Conservation (phyloP, 2,888 invertebrate genomes). For the Papilio gigon region DNA sequence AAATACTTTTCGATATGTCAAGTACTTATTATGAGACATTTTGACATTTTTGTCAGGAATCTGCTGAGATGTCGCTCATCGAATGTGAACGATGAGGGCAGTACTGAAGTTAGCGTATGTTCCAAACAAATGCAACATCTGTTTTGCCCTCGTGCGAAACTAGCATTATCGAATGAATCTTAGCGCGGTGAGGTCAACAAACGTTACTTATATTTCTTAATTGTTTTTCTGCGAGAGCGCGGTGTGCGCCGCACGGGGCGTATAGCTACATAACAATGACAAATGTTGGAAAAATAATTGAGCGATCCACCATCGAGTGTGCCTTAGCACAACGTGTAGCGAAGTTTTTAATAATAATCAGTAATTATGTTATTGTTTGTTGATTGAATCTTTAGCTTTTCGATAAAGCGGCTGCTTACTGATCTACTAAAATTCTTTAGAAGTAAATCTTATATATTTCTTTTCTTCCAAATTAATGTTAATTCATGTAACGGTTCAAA, state of each 20-base stretch:
- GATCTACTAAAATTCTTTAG: too few relatives aligned
- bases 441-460: too few relatives aligned
- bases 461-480: too few relatives aligned
- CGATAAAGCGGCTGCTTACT: neutral
- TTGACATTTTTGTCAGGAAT: too few relatives aligned
- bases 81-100: too few relatives aligned
- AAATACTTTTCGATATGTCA: too few relatives aligned
- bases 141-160: neutral
- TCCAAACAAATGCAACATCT: too few relatives aligned
- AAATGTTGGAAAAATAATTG: constrained; percentile 20
- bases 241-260: neutral
- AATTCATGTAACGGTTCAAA: too few relatives aligned
- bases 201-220: constrained; percentile 40
- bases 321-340: constrained; percentile 6
- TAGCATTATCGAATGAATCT: constrained; percentile 9
- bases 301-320: constrained; percentile 14
- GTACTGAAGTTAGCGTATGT: too few relatives aligned
- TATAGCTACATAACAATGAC: constrained; percentile 30
- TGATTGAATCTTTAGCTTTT: neutral
- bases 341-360: constrained; percentile 11
- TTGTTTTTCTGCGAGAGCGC: constrained; percentile 31
- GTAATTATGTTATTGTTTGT: neutral
- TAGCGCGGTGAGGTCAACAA: constrained; percentile 34
- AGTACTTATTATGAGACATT: too few relatives aligned
- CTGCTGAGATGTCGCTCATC: too few relatives aligned